Evolutionary conservation across 2,797 vertebrate genomes (phyloP), one percentile per base, ranked within the genome.

Genomic region (Sardinella longiceps): DNA sequence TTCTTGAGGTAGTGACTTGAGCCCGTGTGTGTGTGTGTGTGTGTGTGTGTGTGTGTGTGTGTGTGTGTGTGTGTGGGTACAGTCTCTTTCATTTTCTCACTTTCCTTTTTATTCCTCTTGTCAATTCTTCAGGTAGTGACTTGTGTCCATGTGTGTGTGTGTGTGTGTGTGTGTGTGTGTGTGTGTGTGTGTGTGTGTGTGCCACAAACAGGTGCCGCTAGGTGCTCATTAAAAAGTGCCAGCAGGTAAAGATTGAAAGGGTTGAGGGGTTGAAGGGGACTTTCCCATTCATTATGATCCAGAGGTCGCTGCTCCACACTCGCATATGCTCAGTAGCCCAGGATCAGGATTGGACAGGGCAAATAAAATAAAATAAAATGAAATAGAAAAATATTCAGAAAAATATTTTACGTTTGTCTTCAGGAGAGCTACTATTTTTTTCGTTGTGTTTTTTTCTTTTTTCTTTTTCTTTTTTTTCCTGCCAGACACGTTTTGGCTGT

Each of bases 221-320:
- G 80, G 88, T 96, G 91, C 90, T 96, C 95, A 30, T 93, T 93
- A 82, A 96, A 95, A 93, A 95, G 93, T 88, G 94, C 95, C 83
- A 95, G 94, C 93, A 95, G 96, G 95, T 95, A 88, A 93, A 85
- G 39, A 30, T 12, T 25, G 5, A 2, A 23, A 3, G 28, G 81
- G 30, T 33, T 12, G 63, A 33, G 11, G 28, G 63, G 14, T 33
- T 9, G 63, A 11, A 14, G 12, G 28, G 25, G 30, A 11, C 23
- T 9, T n/a, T 25, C 56, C 56, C n/a, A 25, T 25, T 60, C 56
- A 60, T 60, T n/a, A 60, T 60, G 56, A 60, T 60, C 9, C 56
- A n/a, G 56, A n/a, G 56, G 56, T 60, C 56, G 25, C 23, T 60
- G n/a, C 56, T 25, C n/a, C 23, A 60, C 7, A 56, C 53, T 56